Evolutionary conservation across 2,113 vertebrate species (phyloP).

Genomic region (Bubo bubo): DNA sequence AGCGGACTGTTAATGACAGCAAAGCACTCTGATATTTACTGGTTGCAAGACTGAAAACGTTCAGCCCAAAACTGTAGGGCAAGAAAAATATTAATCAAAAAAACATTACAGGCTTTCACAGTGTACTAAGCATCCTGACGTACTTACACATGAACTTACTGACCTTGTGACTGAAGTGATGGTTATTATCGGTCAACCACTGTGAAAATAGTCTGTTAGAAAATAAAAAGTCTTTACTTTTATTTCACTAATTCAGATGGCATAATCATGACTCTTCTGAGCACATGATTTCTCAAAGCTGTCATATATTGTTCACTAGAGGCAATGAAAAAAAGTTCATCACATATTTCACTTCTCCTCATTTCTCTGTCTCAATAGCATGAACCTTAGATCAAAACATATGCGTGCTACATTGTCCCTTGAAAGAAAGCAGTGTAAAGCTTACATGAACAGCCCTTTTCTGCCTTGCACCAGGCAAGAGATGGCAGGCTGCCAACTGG

Average conservation of each 20-base stretch:
- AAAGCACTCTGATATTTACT: neutral
- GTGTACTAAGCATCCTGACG: neutral
- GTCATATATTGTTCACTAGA: neutral
- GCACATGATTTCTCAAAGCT: neutral
- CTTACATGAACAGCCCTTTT: neutral
- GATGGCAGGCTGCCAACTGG: neutral
- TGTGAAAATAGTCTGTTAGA: neutral
- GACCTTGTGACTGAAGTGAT: neutral
- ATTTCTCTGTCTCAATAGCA: neutral
- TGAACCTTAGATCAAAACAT: neutral
- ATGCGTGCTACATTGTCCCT: fast-evolving
- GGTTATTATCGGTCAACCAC: neutral
- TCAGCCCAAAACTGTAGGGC: neutral
- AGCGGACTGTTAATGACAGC: neutral
- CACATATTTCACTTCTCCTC: neutral
- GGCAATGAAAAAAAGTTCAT: neutral
- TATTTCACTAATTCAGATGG: neutral
- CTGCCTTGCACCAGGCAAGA: neutral
- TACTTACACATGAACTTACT: neutral
- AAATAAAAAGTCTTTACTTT: neutral
- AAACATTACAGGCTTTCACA: neutral
- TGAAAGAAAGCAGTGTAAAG: neutral
- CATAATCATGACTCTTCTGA: neutral
- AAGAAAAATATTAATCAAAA: neutral
- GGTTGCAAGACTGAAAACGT: neutral